Evolutionary conservation across 2,888 invertebrate genomes (phyloP).

Genomic region (Phorcus lineatus): DNA sequence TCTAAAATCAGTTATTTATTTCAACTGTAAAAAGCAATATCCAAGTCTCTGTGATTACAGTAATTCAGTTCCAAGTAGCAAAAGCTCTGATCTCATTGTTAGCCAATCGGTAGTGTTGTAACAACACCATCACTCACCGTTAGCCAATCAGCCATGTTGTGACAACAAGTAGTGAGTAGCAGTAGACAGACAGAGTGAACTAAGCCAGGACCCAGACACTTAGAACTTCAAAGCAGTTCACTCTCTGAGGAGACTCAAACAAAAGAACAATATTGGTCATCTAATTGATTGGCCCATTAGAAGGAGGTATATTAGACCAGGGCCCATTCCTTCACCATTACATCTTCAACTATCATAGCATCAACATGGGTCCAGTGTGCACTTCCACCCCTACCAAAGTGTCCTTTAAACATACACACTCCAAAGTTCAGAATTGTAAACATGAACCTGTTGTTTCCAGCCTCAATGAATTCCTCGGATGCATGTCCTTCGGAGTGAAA

Average conservation of each 20-base stretch:
- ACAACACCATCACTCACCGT: not conserved
- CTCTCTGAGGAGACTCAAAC: not conserved
- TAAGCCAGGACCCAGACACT: too few relatives aligned
- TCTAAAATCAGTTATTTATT: not conserved
- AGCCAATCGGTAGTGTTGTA: constrained; percentile 14
- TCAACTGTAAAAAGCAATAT: not conserved
- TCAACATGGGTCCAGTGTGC: not conserved
- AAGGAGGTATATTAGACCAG: not conserved
- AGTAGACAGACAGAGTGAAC: too few relatives aligned
- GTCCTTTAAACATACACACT: not conserved
- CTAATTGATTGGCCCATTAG: constrained; percentile 17
- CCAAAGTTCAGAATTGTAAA: not conserved
- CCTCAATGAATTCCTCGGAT: constrained; percentile 94
- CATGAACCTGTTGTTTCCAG: constrained; percentile 76
- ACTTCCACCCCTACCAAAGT: not conserved
- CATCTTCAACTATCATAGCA: not conserved
- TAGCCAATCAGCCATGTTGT: too few relatives aligned
- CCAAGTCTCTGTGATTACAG: constrained; percentile 5
- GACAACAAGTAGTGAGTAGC: too few relatives aligned
- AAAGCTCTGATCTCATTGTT: not conserved
- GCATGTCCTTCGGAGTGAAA: constrained; percentile 92
- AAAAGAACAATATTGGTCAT: not conserved
- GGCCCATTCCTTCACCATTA: not conserved
- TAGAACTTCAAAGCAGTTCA: too few relatives aligned
- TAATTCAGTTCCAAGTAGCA: not conserved